phyloP scores from a whole-genome alignment of 2,888 invertebrate species.

The Himalopsyche tibetana region DNA sequence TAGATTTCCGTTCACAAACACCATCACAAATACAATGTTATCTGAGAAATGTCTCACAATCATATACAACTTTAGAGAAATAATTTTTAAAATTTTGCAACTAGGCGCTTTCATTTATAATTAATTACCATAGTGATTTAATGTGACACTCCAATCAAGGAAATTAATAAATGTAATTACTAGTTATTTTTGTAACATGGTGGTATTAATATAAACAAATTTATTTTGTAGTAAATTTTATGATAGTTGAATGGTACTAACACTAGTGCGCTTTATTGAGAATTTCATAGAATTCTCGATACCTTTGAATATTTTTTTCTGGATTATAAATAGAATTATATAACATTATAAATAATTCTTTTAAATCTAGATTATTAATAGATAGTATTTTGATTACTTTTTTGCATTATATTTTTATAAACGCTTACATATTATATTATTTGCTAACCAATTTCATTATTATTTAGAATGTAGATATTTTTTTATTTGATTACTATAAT shows the following conservation, averaged over 20 bases:
- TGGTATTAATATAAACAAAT: not conserved
- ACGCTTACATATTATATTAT: constrained; percentile 17
- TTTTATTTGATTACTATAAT: too few species aligned
- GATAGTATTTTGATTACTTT: too few species aligned
- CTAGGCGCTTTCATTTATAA: not conserved
- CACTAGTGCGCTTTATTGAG: not conserved
- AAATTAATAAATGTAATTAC: not conserved
- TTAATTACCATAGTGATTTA: not conserved
- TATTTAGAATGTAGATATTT: too few species aligned
- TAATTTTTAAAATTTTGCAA: not conserved
- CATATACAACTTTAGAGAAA: too few species aligned
- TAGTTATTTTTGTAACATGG: not conserved
- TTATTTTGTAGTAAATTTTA: not conserved
- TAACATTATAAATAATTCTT: not conserved
- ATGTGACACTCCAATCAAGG: not conserved
- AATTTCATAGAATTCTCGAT: not conserved
- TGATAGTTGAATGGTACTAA: constrained; percentile 17
- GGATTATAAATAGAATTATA: too few species aligned
- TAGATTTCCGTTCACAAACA: too few species aligned
- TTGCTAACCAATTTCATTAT: not conserved
- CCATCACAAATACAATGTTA: too few species aligned
- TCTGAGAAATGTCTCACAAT: too few species aligned
- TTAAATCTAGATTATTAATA: not conserved
- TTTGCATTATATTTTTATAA: not conserved
- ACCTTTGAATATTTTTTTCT: too few species aligned